These are phyloP conservation scores for Holotrichia oblita DNA, from an alignment of 1,140 invertebrate genomes.

Conservation along the genomic window DNA sequence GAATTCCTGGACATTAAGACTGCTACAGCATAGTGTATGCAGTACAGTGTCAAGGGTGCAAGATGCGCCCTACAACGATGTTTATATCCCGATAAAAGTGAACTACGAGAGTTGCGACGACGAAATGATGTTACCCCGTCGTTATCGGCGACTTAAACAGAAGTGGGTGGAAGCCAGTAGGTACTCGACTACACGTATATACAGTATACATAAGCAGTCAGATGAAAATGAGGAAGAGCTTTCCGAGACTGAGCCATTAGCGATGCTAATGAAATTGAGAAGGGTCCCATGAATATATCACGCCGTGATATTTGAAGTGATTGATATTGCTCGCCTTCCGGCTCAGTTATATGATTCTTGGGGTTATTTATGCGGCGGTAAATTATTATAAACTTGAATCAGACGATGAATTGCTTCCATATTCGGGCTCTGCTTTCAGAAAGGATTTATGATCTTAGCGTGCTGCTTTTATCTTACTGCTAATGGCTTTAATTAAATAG, in stretches of 20 bases:
- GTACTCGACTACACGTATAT: not conserved
- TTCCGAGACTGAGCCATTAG: slow-evolving; percentile 45
- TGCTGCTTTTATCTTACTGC: not conserved
- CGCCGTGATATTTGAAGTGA: slow-evolving; percentile 31
- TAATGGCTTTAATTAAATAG: not conserved
- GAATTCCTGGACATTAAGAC: not conserved
- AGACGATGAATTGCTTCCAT: not conserved
- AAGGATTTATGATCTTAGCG: not conserved
- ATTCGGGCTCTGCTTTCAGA: not conserved
- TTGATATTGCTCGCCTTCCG: slow-evolving; percentile 15
- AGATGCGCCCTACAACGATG: slow-evolving; percentile 40
- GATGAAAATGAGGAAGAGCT: slow-evolving; percentile 40
- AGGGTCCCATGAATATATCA: slow-evolving; percentile 49
- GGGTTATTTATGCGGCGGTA: slow-evolving; percentile 6
- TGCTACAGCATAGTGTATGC: not conserved
- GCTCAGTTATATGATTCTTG: not conserved
- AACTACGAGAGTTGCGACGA: slow-evolving; percentile 46
- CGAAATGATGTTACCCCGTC: slow-evolving; percentile 14
- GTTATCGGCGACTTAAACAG: not conserved
- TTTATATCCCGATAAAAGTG: slow-evolving; percentile 51
- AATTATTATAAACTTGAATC: slow-evolving; percentile 27
- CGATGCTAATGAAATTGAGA: slow-evolving; percentile 51
- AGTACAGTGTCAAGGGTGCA: not conserved
- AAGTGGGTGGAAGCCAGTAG: not conserved
- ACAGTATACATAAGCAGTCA: not conserved